Percentiles rank a stretch among this genome's conserved stretches.
phyloP scores from a whole-genome alignment of 2,797 vertebrate species.

The Florisuga fusca region DNA sequence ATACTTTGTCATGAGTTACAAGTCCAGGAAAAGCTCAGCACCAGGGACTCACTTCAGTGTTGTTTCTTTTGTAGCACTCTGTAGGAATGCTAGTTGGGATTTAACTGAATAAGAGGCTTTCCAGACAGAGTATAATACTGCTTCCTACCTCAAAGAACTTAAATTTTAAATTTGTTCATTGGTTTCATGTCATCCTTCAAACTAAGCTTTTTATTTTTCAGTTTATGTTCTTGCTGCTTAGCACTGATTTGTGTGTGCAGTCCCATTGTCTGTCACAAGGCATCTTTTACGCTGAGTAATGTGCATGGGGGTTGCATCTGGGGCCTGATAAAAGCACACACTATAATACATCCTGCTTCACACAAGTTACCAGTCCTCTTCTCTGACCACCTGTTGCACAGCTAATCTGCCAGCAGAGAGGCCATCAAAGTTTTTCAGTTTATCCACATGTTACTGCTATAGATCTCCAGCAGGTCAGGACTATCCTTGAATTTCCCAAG shows the following conservation, averaged over 20 bases:
- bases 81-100: neutral
- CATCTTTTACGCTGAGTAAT: accelerated
- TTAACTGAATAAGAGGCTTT: neutral
- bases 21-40: neutral
- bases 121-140: neutral
- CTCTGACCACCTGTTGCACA: neutral
- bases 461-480: neutral
- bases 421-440: neutral
- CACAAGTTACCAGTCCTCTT: neutral
- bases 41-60: neutral
- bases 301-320: neutral
- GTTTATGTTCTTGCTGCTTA: neutral
- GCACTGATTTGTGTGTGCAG: neutral
- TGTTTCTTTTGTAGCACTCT: neutral
- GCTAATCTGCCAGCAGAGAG: neutral
- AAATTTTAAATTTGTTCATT: neutral
- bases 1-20: neutral
- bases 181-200: neutral
- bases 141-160: neutral
- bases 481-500: neutral
- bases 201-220: neutral
- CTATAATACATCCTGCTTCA: neutral
- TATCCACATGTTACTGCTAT: neutral
- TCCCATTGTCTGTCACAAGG: neutral
- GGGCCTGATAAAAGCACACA: neutral